These are phyloP conservation scores for Habropoda laboriosa DNA, from an alignment of 1,140 invertebrate genomes.

Conservation along the genomic window DNA sequence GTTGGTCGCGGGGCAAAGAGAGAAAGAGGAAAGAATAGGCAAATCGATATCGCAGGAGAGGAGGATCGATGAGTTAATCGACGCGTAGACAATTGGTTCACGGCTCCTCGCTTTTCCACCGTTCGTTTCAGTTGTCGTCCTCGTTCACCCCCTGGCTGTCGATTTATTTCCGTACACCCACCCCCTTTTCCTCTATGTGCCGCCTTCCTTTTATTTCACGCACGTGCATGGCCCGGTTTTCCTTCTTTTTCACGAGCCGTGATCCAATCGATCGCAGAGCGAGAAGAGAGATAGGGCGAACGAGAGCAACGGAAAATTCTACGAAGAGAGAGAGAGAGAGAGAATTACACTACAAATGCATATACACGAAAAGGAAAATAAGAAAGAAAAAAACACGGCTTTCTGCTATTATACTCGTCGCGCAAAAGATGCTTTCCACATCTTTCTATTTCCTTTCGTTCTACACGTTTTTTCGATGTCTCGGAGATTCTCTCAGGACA, in stretches of 20 bases:
- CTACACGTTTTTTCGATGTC: no score
- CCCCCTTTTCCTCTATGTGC: no score
- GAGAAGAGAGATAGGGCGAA: neutral
- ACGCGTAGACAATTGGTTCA: conserved; percentile 57
- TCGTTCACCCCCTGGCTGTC: neutral
- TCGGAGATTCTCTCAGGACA: no score
- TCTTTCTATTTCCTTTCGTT: no score
- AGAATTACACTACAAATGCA: no score
- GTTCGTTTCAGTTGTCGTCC: neutral
- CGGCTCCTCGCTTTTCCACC: conserved; percentile 39
- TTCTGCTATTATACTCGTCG: no score
- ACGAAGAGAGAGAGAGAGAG: neutral
- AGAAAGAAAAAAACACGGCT: no score
- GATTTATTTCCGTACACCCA: conserved; percentile 18
- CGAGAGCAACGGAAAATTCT: conserved; percentile 12
- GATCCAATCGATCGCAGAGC: conserved; percentile 32
- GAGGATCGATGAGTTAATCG: conserved; percentile 46
- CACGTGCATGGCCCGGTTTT: conserved; percentile 13
- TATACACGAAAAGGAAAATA: no score
- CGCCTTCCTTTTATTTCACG: neutral
- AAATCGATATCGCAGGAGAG: conserved; percentile 34
- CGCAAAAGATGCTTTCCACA: no score
- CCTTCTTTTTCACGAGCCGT: conserved; percentile 48
- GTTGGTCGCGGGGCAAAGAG: neutral
- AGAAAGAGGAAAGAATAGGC: neutral